Base-by-base conservation (phyloP, 2,888 invertebrate species). In the Dynastes tityus region DNA sequence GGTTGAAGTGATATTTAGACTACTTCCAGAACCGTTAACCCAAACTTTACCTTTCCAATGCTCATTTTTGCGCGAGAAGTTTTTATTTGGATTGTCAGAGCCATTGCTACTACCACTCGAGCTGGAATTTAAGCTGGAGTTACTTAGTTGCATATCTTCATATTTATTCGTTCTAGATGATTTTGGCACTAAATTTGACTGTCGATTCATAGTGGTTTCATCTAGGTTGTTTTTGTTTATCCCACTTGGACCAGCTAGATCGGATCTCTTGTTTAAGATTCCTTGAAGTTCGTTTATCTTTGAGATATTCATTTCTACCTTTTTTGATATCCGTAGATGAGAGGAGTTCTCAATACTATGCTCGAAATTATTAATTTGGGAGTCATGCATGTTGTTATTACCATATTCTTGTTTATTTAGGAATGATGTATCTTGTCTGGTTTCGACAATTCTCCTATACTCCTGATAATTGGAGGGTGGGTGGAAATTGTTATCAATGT, bases 121-220 rank as follows among this genome's bases (percentile, higher is more conserved):
- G 67, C 89, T 90, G 0, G 92, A 92, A 40, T 91, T 91, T 53
- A 92, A 87, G 82, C 92, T 92, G 29, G 90, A 90, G 37, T 91
- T 91, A 82, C 92, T 92, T 37, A 91, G 84, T 78, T 91, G 87
- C 37, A 90, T 90, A 68, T 78, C 80, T 22, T 80, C 80, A 65
- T 82, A 81, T 76, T 82, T 81, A 9, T 80, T 78, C 55, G 78
- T 74, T 53, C 80, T 76, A 49, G 78, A 74, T 40, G 70, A 73
- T 58, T 81, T 81, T 9, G 75, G 51, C 6, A 79, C 45, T 29
- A 76, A 76, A 61, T 68, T 70, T 22, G 79, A 76, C 16, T 77
- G 71, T 67, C 75, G 37, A 53, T 65, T 67, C 84, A 90, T 90
- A 5, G 90, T 90, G 81, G 90, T 89, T 45, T 86, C 89, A 81